Evolutionary conservation across 1,140 invertebrate species (phyloP), one percentile per base, ranked within the genome.

Genomic region (Copidosoma floridanum): DNA sequence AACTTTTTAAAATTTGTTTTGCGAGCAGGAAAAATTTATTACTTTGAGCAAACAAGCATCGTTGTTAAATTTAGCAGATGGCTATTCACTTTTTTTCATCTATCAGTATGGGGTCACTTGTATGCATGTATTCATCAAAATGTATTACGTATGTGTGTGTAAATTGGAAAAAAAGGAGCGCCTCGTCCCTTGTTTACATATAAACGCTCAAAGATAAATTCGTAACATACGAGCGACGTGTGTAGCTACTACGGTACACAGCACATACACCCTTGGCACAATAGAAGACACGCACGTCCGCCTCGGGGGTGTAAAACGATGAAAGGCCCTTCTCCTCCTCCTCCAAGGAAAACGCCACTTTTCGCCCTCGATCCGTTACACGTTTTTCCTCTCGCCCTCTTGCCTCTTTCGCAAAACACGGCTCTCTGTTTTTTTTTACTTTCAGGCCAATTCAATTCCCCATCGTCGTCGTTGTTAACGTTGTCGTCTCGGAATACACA

Each of bases 161-260:
- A n/a, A n/a, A n/a, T n/a, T 5, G 23, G 5, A 41, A 43, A 54
- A 54, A 27, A 18, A 2, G 46, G 24, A n/a, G 4, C 23, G 26
- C 24, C 26, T 38, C 27, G 40, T 40, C 21, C 37, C 59, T 55
- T 56, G 44, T 61, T 61, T 61, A 50, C 59, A 61, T 61, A 61
- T 50, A 55, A 61, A 61, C 56, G 27, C 27, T 27, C 21, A 10
- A 56, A 56, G 52, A 61, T 50, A 61, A 50, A 61, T 46, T 61
- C 43, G 35, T n/a, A 47, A 32, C 29, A 37, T 20, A 38, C 38
- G 21, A 55, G 16, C 14, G 35, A 23, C 16, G 27, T 26, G 24
- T 11, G 24, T 35, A 20, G 27, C 35, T n/a, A n/a, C n/a, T n/a
- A n/a, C n/a, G n/a, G 8, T 24, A 23, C 35, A 54, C 44, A 61